Evolutionary conservation across 1,140 invertebrate genomes (phyloP).

Genomic region (Conopomorpha cramerella): DNA sequence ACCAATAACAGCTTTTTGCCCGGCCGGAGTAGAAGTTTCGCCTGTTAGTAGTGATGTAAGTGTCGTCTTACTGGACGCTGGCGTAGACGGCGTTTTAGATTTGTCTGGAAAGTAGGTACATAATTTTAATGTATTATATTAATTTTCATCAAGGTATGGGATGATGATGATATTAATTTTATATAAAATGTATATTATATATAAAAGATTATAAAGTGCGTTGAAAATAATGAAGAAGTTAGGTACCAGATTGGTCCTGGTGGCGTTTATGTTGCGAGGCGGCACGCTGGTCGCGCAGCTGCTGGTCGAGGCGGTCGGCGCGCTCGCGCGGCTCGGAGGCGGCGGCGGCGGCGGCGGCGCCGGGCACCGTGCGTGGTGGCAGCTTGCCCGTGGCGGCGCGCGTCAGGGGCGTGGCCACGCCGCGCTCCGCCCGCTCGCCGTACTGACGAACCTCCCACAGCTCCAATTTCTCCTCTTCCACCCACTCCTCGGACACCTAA

Average conservation of each 20-base stretch:
- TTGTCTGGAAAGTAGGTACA: conserved; percentile 35
- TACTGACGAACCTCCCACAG: conserved; percentile 97
- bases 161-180: too few relatives aligned
- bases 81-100: conserved; percentile 42
- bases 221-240: too few relatives aligned
- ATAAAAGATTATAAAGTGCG: too few relatives aligned
- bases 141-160: too few relatives aligned
- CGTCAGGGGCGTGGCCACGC: conserved; percentile 69
- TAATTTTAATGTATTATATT: too few relatives aligned
- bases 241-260: too few relatives aligned
- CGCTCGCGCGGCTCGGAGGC: conserved; percentile 78
- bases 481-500: conserved; percentile 91
- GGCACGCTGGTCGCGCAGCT: conserved; percentile 81
- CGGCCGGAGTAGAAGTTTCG: conserved; percentile 58
- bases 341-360: conserved; percentile 53
- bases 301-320: conserved; percentile 90
- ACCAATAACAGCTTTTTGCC: conserved; percentile 70
- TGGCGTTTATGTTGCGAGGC: conserved; percentile 88
- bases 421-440: conserved; percentile 78
- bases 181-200: conserved; percentile 8
- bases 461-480: conserved; percentile 94
- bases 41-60: conserved; percentile 69
- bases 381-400: conserved; percentile 73
- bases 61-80: conserved; percentile 66
- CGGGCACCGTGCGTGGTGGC: conserved; percentile 62